Conservation (phyloP, 2,888 invertebrate species). For the Phaonia tiefii region DNA sequence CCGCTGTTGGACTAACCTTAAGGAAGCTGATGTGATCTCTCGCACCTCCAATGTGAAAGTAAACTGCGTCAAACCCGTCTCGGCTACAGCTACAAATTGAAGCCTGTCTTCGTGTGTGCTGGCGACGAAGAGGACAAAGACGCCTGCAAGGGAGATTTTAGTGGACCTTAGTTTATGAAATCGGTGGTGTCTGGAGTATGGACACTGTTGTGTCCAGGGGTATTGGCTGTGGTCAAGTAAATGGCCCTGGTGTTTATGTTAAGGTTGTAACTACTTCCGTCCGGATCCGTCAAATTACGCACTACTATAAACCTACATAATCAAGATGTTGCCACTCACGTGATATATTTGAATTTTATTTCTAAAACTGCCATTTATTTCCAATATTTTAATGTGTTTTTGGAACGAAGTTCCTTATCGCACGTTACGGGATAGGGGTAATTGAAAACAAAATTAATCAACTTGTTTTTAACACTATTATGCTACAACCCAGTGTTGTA, state of each 20-base stretch:
- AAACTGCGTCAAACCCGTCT: conserved; percentile 91
- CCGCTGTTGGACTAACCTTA: conserved; percentile 95
- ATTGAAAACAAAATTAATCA: too few relatives aligned
- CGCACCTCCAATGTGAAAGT: conserved; percentile 90
- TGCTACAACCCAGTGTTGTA: too few relatives aligned
- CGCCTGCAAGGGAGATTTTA: conserved; percentile 96
- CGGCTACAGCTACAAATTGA: conserved; percentile 92
- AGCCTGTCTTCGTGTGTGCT: conserved; percentile 94
- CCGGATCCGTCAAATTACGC: conserved; percentile 91
- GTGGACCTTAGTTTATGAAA: conserved; percentile 94
- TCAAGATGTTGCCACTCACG: conserved; percentile 47
- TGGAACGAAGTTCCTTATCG: too few relatives aligned
- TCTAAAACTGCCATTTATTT: conserved; percentile 73
- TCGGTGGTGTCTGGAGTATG: conserved; percentile 91
- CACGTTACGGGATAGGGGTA: too few relatives aligned
- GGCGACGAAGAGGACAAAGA: conserved; percentile 98
- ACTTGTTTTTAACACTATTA: too few relatives aligned
- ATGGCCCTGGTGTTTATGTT: conserved; percentile 95
- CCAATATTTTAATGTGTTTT: conserved; percentile 69
- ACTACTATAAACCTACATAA: conserved; percentile 77
- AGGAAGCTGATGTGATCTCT: conserved; percentile 94
- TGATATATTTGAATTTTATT: conserved; percentile 76
- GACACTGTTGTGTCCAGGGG: conserved; percentile 98
- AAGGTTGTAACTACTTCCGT: conserved; percentile 92
- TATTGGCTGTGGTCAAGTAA: conserved; percentile 93